These are phyloP conservation scores for Papilio xuthus DNA, from an alignment of 1,140 invertebrate species.

Conservation along the genomic window DNA sequence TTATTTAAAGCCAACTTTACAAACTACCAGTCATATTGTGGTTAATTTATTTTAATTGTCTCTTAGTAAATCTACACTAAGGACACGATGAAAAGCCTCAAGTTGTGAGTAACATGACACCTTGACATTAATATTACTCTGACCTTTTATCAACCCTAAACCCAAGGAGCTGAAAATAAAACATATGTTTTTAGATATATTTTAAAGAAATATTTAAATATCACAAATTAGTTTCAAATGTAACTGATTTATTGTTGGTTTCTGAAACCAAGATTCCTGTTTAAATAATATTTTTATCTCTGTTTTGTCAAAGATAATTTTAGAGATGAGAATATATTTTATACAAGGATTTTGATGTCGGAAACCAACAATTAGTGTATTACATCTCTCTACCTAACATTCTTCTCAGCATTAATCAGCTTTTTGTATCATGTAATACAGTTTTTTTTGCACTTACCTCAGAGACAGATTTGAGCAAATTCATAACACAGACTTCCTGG, in stretches of 20 bases:
- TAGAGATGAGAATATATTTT: too few species aligned
- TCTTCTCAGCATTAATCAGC: neutral
- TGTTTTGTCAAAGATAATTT: too few species aligned
- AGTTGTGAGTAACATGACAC: constrained; percentile 58
- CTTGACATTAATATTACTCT: constrained; percentile 64
- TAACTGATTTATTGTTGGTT: too few species aligned
- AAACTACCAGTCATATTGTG: neutral
- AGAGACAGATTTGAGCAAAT: constrained; percentile 78
- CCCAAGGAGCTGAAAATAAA: constrained; percentile 73
- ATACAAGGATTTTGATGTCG: too few species aligned
- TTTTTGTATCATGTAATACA: neutral
- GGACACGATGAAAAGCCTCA: constrained; percentile 51
- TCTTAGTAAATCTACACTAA: too few species aligned
- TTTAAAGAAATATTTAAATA: constrained; percentile 19
- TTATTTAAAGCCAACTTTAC: constrained; percentile 10
- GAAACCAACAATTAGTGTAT: too few species aligned
- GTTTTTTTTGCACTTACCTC: constrained; percentile 62
- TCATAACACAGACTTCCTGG: constrained; percentile 75
- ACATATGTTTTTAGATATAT: constrained; percentile 50
- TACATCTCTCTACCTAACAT: neutral
- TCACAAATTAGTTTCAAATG: neutral
- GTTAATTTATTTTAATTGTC: too few species aligned
- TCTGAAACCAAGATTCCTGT: too few species aligned
- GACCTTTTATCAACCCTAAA: constrained; percentile 70
- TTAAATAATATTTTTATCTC: too few species aligned